Percentiles rank a stretch among this genome's conserved stretches.
phyloP scores from a whole-genome alignment of 2,113 vertebrate species.

The Eptesicus fuscus region DNA sequence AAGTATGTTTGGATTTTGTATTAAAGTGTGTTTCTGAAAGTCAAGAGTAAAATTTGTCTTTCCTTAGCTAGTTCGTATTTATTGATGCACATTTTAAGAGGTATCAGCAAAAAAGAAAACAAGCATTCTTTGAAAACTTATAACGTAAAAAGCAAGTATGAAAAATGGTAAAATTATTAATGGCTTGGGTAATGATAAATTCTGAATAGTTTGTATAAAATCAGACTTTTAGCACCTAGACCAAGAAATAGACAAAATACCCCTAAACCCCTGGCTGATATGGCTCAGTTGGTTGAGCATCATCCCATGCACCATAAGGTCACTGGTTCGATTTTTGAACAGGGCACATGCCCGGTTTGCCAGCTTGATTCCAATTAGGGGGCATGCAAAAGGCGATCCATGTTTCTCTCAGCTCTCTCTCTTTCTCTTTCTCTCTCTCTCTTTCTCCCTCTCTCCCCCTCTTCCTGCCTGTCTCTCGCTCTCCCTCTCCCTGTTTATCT shows the following conservation, averaged over 20 bases:
- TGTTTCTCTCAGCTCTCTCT: too few relatives aligned
- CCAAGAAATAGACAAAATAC: constrained; percentile 15
- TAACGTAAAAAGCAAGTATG: not conserved
- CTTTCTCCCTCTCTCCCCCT: too few relatives aligned
- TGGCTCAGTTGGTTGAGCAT: not conserved
- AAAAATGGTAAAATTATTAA: not conserved
- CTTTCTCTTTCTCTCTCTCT: too few relatives aligned
- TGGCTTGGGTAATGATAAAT: not conserved
- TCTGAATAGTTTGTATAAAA: not conserved
- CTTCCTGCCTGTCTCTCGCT: too few relatives aligned
- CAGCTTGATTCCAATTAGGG: not conserved
- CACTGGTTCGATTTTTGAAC: not conserved
- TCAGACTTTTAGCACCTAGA: not conserved
- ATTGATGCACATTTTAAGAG: not conserved
- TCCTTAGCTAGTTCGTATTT: not conserved
- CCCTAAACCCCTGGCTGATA: not conserved
- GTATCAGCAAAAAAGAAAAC: not conserved
- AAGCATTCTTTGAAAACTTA: not conserved
- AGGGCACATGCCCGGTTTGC: not conserved
- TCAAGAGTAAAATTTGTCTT: not conserved
- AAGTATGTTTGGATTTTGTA: not conserved
- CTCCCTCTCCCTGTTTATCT: too few relatives aligned
- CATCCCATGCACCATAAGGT: not conserved
- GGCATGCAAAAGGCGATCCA: too few relatives aligned
- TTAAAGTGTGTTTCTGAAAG: constrained; percentile 25